Evolutionary conservation across 2,888 invertebrate species (phyloP).

Genomic region (Eutolmus rufibarbis): DNA sequence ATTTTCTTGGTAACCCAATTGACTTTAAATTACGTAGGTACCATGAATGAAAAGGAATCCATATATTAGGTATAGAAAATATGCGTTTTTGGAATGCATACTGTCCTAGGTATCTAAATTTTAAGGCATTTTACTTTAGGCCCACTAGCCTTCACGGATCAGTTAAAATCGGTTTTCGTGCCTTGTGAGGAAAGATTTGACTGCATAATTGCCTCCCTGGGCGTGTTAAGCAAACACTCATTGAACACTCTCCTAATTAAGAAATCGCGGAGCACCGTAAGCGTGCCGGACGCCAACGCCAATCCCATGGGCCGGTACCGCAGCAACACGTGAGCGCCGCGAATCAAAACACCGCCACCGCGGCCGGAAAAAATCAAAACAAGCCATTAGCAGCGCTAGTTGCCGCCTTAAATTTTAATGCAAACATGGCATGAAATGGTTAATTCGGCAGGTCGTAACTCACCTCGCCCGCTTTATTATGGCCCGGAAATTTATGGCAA

Average conservation of each 20-base stretch:
- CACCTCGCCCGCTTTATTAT: conserved; percentile 41
- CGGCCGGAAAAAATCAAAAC: conserved; percentile 20
- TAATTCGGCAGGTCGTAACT: conserved; percentile 33
- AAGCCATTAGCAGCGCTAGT: conserved; percentile 11
- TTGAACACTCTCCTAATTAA: background rate
- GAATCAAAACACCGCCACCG: conserved; percentile 3
- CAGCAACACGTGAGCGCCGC: background rate
- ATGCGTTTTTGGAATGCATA: too few relatives aligned
- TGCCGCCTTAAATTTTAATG: conserved; percentile 23
- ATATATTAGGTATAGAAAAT: too few relatives aligned
- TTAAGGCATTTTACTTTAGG: too few relatives aligned
- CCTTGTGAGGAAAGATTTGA: too few relatives aligned
- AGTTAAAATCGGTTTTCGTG: too few relatives aligned
- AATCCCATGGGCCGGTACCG: background rate
- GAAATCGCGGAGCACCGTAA: background rate
- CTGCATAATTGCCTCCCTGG: background rate
- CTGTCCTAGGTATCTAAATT: too few relatives aligned
- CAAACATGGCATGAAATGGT: conserved; percentile 31
- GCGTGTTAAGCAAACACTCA: background rate
- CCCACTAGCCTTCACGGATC: too few relatives aligned
- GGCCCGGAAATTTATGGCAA: conserved; percentile 44
- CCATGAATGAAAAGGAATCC: too few relatives aligned
- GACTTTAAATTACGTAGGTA: too few relatives aligned
- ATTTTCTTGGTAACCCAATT: too few relatives aligned
- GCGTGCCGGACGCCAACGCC: background rate